Conservation (phyloP, 30 jellyfish, hydroid and myxozoan species). For the Mastigias papua region DNA sequence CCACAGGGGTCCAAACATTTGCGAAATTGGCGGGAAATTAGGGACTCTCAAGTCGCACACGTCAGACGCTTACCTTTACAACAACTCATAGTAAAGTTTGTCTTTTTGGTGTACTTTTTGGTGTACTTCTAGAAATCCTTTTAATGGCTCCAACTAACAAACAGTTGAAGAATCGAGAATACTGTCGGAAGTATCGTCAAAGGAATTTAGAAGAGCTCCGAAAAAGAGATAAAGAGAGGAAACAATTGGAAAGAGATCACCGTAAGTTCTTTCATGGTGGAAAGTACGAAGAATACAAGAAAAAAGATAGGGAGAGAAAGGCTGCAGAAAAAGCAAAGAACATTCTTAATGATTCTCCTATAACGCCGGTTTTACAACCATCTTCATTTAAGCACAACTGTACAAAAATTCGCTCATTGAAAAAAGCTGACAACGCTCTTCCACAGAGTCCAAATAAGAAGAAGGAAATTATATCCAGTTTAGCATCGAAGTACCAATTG, state of each 20-base stretch:
- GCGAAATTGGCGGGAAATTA: too few species aligned
- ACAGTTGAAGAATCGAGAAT: not conserved
- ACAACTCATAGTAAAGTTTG: too few species aligned
- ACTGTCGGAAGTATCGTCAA: conserved; percentile 3
- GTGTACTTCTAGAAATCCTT: not conserved
- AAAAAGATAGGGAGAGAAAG: not conserved
- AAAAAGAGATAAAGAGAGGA: not conserved
- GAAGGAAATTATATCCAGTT: not conserved
- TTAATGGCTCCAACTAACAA: not conserved
- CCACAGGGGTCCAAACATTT: too few species aligned
- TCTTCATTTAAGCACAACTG: conserved; percentile 37
- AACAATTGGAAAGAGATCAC: not conserved
- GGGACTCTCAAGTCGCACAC: not conserved
- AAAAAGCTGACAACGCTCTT: conserved; percentile 53
- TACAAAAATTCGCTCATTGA: conserved; percentile 35
- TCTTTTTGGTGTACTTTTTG: not conserved
- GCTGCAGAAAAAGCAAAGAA: conserved; percentile 25
- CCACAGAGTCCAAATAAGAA: conserved; percentile 51
- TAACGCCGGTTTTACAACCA: conserved; percentile 2
- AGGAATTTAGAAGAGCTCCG: not conserved
- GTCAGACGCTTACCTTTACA: not conserved
- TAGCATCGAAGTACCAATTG: conserved; percentile 42
- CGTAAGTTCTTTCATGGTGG: not conserved
- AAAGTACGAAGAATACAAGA: conserved; percentile 1
- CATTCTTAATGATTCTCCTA: not conserved